These are phyloP conservation scores for Actinostola sp. DNA, from an alignment of 92 coral and sea anemone genomes.

Conservation along the genomic window DNA sequence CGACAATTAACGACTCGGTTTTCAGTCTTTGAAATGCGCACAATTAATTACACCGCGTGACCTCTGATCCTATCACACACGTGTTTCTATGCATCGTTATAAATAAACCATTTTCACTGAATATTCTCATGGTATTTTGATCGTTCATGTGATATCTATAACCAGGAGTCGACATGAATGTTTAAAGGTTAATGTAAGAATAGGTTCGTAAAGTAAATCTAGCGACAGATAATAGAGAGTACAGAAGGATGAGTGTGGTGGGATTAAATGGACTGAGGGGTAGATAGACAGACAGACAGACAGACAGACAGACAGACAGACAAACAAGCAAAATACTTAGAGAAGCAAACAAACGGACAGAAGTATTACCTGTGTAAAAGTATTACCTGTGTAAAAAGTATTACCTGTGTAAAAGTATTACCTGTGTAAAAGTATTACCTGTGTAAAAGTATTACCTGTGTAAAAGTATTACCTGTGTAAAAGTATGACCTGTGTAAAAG, in stretches of 20 bases:
- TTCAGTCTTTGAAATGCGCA: not conserved
- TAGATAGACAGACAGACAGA: conserved; percentile 4
- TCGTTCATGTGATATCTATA: no score
- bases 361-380: conserved; percentile 81
- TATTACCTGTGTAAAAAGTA: conserved; percentile 84
- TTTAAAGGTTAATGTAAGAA: no score
- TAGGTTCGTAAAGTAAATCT: no score
- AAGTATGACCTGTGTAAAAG: conserved; percentile 88
- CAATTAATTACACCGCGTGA: not conserved
- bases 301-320: conserved; percentile 10
- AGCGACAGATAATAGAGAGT: no score
- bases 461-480: conserved; percentile 88
- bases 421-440: conserved; percentile 93
- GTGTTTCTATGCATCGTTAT: no score
- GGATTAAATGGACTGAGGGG: no score
- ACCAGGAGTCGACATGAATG: no score
- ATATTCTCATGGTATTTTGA: not conserved
- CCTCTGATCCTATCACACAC: not conserved
- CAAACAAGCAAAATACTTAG: not conserved
- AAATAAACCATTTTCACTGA: not conserved
- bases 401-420: conserved; percentile 86
- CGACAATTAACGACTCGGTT: no score
- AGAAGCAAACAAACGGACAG: not conserved
- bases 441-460: conserved; percentile 90
- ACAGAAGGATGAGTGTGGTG: no score